Evolutionary conservation across 1,140 invertebrate genomes (phyloP).

Genomic region (Tribolium castaneum): DNA sequence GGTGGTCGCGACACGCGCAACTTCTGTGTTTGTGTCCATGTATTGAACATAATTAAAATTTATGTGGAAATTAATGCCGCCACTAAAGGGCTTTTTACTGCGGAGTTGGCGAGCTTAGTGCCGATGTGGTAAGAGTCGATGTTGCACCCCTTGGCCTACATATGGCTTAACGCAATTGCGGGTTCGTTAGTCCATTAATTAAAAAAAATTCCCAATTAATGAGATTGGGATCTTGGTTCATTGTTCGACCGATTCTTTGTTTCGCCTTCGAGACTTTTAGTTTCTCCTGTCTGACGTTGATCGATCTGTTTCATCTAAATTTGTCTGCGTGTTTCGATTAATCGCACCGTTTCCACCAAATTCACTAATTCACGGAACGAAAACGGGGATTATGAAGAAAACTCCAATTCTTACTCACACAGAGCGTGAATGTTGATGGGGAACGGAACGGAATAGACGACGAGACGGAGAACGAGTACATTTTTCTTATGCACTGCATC

Average conservation of each 20-base stretch:
- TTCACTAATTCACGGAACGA: neutral
- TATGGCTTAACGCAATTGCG: neutral
- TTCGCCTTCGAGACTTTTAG: conserved; percentile 21
- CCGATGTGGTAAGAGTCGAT: conserved; percentile 28
- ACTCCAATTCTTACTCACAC: conserved; percentile 30
- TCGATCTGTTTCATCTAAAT: conserved; percentile 25
- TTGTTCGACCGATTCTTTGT: neutral
- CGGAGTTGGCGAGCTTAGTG: neutral
- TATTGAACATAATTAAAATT: conserved; percentile 38
- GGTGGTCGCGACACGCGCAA: conserved; percentile 46
- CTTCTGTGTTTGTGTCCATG: conserved; percentile 30
- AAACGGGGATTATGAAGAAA: conserved; percentile 19
- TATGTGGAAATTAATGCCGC: conserved; percentile 14
- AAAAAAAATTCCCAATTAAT: too few relatives aligned
- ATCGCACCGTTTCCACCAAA: conserved; percentile 2
- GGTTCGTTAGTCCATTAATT: too few relatives aligned
- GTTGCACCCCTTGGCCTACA: conserved; percentile 16
- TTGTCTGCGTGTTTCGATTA: conserved; percentile 33
- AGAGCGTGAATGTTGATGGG: conserved; percentile 28
- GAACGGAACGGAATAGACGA: neutral
- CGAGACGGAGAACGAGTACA: neutral
- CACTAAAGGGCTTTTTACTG: neutral
- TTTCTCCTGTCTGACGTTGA: conserved; percentile 22
- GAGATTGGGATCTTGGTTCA: too few relatives aligned
- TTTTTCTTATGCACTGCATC: conserved; percentile 13